Conservation (phyloP, 2,797 vertebrate genomes). For the Dicrostonyx torquatus region DNA sequence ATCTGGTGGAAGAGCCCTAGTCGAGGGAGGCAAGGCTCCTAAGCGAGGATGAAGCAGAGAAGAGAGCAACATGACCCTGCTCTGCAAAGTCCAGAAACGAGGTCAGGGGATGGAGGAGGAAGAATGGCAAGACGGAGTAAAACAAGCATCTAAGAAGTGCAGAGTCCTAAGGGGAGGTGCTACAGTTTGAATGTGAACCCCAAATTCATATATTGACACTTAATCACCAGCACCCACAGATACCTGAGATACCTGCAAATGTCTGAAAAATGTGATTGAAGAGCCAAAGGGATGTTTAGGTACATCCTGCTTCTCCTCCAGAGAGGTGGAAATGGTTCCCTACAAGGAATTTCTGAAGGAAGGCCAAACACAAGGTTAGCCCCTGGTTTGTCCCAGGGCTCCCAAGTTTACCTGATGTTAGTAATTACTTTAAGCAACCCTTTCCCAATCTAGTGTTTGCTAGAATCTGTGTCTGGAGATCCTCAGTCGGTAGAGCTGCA, state of each 20-base stretch:
- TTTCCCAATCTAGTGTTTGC: background rate
- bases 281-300: background rate
- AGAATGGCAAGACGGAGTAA: background rate
- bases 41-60: background rate
- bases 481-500: background rate
- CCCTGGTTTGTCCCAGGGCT: background rate
- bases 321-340: background rate
- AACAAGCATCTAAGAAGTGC: background rate
- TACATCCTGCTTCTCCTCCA: constrained; percentile 3
- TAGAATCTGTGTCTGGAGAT: background rate
- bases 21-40: background rate
- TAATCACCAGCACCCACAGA: background rate
- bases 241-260: background rate
- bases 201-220: background rate
- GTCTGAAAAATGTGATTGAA: background rate
- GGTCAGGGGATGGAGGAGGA: background rate
- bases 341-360: background rate
- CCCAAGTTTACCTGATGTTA: background rate
- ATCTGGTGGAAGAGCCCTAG: background rate
- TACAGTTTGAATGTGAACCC: background rate
- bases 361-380: background rate
- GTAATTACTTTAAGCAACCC: background rate
- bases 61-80: no score
- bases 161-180: background rate
- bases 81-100: background rate